Evolutionary conservation across 2,888 invertebrate species (phyloP).

Genomic region (Argyresthia albistria): DNA sequence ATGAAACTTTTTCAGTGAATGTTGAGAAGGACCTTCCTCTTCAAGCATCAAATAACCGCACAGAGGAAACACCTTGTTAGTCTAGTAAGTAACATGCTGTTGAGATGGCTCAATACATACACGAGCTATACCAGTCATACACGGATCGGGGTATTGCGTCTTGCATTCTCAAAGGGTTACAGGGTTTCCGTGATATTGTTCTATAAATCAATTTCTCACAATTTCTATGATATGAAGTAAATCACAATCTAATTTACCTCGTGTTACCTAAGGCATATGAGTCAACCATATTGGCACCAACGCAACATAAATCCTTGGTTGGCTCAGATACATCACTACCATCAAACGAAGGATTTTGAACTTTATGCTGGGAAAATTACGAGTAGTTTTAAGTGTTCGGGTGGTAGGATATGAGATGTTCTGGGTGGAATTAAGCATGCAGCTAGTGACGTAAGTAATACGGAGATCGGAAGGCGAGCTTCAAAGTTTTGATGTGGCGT

Average conservation of each 20-base stretch:
- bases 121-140: no score
- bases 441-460: constrained; percentile 46
- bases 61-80: no score
- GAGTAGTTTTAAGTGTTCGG: background rate
- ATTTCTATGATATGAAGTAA: constrained; percentile 10
- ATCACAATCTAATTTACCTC: constrained; percentile 37
- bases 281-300: constrained; percentile 26
- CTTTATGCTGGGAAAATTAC: background rate
- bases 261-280: constrained; percentile 45
- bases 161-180: no score
- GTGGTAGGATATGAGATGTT: background rate
- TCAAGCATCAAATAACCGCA: no score
- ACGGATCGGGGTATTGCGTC: no score
- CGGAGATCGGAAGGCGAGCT: constrained; percentile 41
- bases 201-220: background rate
- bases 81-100: no score
- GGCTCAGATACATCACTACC: constrained; percentile 1
- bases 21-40: no score
- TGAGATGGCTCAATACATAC: no score
- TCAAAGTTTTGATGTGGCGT: constrained; percentile 58
- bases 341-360: background rate
- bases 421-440: background rate
- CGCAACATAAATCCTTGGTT: constrained; percentile 20
- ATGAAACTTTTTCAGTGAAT: no score
- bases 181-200: no score